Percentiles rank a stretch among this genome's conserved stretches.
Conservation (phyloP, 2,888 invertebrate genomes). For the Eupithecia insigniata region DNA sequence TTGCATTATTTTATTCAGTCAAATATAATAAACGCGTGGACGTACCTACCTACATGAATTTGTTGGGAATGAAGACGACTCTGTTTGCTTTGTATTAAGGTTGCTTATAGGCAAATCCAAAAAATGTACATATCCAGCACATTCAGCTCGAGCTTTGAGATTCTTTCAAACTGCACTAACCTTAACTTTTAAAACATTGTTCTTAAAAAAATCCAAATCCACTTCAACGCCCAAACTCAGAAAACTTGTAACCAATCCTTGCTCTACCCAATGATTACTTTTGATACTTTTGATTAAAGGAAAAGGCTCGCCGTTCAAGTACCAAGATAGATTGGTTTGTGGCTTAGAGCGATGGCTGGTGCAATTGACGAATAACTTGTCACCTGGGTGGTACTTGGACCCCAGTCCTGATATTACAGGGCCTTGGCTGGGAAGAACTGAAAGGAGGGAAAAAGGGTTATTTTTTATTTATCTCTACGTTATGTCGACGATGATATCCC, state of each 20-base stretch:
- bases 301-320: constrained; percentile 90
- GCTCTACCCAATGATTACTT: constrained; percentile 59
- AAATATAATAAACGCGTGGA: too few species aligned
- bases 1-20: too few species aligned
- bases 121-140: too few species aligned
- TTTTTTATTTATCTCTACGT: too few species aligned
- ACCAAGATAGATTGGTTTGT: constrained; percentile 90
- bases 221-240: constrained; percentile 82
- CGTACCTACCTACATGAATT: too few species aligned
- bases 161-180: constrained; percentile 50
- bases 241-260: constrained; percentile 68
- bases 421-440: constrained; percentile 89
- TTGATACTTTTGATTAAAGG: constrained; percentile 66
- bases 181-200: constrained; percentile 91
- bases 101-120: too few species aligned
- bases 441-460: constrained; percentile 23
- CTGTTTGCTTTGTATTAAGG: too few species aligned
- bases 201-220: constrained; percentile 89
- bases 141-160: too few species aligned
- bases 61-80: too few species aligned
- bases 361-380: constrained; percentile 89
- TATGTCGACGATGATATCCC: too few species aligned
- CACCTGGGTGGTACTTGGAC: constrained; percentile 89
- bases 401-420: constrained; percentile 89
- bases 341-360: constrained; percentile 90